Conservation (phyloP, 30 jellyfish, hydroid and myxozoan genomes). For the Pelagia noctiluca region DNA sequence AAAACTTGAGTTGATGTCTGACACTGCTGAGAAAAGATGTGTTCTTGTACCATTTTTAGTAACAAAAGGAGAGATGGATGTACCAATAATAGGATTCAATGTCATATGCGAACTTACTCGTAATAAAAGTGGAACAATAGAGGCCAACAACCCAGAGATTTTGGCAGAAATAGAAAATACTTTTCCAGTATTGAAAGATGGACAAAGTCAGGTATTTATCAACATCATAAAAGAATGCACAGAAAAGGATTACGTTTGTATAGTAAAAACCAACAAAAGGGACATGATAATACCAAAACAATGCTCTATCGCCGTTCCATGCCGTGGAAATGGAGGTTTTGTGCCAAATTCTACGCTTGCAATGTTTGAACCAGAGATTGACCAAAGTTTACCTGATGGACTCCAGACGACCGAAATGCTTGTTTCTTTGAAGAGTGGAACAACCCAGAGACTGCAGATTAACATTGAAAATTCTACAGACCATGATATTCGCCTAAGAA, state of each 20-base stretch:
- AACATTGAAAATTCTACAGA: slow-evolving; percentile 6
- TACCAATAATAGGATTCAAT: no score
- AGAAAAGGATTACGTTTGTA: not conserved
- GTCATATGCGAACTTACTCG: no score
- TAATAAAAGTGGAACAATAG: no score
- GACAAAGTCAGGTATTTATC: no score
- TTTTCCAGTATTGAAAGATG: not conserved
- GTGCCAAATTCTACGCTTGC: slow-evolving; percentile 10
- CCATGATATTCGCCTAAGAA: slow-evolving; percentile 23
- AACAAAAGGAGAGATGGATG: no score
- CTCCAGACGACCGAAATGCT: slow-evolving; percentile 8
- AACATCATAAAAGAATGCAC: not conserved
- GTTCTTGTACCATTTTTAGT: slow-evolving; percentile 22
- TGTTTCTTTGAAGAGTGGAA: slow-evolving; percentile 18
- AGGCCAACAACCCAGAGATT: no score
- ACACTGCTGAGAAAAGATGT: not conserved
- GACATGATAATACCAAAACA: slow-evolving; percentile 23
- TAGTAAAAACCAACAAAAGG: not conserved
- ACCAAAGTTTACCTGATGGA: slow-evolving; percentile 8
- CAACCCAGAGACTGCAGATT: slow-evolving; percentile 8
- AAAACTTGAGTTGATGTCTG: not conserved
- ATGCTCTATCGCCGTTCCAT: not conserved
- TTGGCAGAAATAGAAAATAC: not conserved
- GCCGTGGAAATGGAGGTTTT: not conserved
- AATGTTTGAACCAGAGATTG: slow-evolving; percentile 17